Evolutionary conservation across 2,888 invertebrate genomes (phyloP).

Genomic region (Ptilodon capucinus): DNA sequence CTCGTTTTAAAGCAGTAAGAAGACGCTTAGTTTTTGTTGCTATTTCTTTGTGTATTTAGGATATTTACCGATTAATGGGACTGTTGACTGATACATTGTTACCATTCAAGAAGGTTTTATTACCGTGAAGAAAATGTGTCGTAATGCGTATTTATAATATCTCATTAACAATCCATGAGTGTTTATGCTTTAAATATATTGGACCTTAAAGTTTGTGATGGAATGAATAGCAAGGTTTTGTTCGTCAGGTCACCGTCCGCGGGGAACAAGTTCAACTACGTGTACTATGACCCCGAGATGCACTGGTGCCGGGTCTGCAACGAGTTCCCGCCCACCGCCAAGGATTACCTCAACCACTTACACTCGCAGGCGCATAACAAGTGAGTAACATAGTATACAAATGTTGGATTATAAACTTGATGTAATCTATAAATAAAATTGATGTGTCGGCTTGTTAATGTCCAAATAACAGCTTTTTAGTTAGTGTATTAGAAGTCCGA

Average conservation of each 20-base stretch:
- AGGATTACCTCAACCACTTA: constrained; percentile 92
- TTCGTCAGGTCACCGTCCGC: constrained; percentile 58
- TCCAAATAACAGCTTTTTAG: too few species aligned
- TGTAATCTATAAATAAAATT: too few species aligned
- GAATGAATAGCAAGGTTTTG: neutral
- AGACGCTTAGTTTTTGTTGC: neutral
- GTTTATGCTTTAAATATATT: neutral
- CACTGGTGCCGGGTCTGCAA: constrained; percentile 95
- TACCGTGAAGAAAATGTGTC: too few species aligned
- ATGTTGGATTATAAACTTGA: too few species aligned
- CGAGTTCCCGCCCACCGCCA: constrained; percentile 93
- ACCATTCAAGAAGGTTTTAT: too few species aligned
- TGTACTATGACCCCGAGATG: constrained; percentile 94
- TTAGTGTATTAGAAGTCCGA: too few species aligned
- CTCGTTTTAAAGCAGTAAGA: neutral
- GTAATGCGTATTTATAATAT: too few species aligned
- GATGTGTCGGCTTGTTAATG: too few species aligned
- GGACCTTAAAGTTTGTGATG: constrained; percentile 1
- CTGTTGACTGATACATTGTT: too few species aligned
- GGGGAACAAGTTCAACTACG: constrained; percentile 86
- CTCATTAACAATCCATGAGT: too few species aligned
- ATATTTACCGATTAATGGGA: too few species aligned
- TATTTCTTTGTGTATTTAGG: too few species aligned
- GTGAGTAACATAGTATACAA: constrained; percentile 48
- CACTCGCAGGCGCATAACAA: constrained; percentile 90